A percentile compares a stretch with the other conserved stretches of the same genome.
Conservation (phyloP, 37 sponge, comb jelly and placozoan species). For the Amphimedon queenslandica region DNA sequence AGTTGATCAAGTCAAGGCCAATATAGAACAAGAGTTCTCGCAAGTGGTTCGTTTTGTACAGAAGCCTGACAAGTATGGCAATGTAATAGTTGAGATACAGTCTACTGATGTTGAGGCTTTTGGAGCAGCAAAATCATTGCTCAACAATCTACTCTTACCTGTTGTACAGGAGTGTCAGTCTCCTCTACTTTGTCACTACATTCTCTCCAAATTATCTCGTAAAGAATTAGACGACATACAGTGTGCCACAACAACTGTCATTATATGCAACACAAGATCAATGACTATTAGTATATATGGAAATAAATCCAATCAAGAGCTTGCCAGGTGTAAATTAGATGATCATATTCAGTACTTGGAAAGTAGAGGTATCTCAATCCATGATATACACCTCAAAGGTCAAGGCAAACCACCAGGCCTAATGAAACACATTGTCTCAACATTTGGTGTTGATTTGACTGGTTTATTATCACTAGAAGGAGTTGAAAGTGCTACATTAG, state of each 20-base stretch:
- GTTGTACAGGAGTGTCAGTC: conserved; percentile 10
- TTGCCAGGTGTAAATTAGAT: conserved; percentile 18
- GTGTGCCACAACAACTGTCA: conserved; percentile 11
- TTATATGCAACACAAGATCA: background rate
- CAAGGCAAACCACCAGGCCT: conserved; percentile 41
- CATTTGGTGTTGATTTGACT: conserved; percentile 35
- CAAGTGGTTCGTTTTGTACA: background rate
- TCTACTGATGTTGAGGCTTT: conserved; percentile 43
- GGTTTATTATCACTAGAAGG: conserved; percentile 13
- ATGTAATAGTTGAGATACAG: background rate
- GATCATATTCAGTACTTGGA: background rate
- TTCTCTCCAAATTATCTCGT: background rate
- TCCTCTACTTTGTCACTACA: conserved; percentile 13
- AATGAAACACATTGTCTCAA: conserved; percentile 49
- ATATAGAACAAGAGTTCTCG: background rate
- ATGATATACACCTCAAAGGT: conserved; percentile 20
- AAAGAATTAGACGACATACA: conserved; percentile 13
- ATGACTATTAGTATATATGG: conserved; percentile 52
- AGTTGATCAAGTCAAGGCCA: conserved; percentile 2
- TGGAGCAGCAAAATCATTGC: conserved; percentile 1
- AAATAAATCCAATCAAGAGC: conserved; percentile 1
- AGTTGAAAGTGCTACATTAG: conserved; percentile 17
- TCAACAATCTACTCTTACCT: conserved; percentile 26
- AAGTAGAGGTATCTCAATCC: background rate
- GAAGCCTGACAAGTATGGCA: conserved; percentile 1